Base-by-base conservation (phyloP, 2,797 vertebrate genomes). In the Microchirus variegatus region DNA sequence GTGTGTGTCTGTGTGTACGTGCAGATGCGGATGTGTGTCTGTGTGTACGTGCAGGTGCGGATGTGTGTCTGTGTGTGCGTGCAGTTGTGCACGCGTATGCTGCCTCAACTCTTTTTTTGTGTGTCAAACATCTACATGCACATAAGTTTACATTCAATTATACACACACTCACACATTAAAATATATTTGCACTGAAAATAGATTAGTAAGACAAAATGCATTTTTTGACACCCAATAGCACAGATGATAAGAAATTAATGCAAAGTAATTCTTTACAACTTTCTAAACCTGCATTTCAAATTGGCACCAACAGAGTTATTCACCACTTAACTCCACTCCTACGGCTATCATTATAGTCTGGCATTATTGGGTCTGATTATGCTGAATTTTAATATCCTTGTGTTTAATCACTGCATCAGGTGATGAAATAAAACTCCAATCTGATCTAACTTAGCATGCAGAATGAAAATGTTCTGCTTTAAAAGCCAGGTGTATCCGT, bases 161-260 rank as follows among this genome's bases (percentile, higher is more conserved):
- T 22, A 54, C 35, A 65, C 14, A 55, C 16, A n/a, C 14, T 36
- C 35, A 65, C 14, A 55, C 16, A n/a, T n/a, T 36, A 48, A 63
- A 60, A 55, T 40, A 54, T 36, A 45, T 57, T 71, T 44, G 41
- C 55, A 60, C 17, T 51, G 53, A 55, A 55, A 50, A 58, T 48
- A 13, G 19, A 63, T 68, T 58, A 64, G 42, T 42, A 40, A 15
- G 15, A 37, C 43, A 50, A 57, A 73, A 59, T 61, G 13, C 41
- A 49, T 59, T 62, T 37, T 41, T 38, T 10, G 46, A 16, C 12
- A 69, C 47, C 60, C 47, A 46, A 43, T 46, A 55, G 58, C 44
- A 42, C 44, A 52, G 51, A 59, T 59, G 15, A 60, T 62, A 62
- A 53, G n/a, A 60, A 44, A 50, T 51, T 45, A 53, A 71, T 71